Base-by-base conservation (phyloP, 2,888 invertebrate species). In the Horisme vitalbata region DNA sequence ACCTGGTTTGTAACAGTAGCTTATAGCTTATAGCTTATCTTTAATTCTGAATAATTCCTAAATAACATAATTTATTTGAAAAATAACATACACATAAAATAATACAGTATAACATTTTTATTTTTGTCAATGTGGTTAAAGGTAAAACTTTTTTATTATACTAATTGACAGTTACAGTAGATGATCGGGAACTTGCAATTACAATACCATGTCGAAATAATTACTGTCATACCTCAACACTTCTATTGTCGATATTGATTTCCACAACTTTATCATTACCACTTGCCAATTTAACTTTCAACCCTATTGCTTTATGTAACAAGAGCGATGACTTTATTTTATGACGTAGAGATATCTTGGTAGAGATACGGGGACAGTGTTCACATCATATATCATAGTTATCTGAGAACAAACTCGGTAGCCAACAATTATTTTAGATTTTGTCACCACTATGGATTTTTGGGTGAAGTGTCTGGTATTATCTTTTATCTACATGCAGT, bases 361-460 rank as follows among this genome's bases (percentile, higher is more conserved):
- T 27, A 6, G 28, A 49, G 65, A 62, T 63, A 63, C 31, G 48
- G n/a, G 43, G 41, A 41, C 49, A 63, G 52, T 60, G 60, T 64
- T 71, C 70, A 65, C 65, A 73, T 67, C 64, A 68, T 74, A 65
- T 71, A 75, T 75, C 75, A 74, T 68, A 53, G 60, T 71, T 75
- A 74, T 74, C 75, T 57, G 48, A 43, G 52, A 63, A 68, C 74
- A 60, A 69, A 71, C 69, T 61, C 67, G 50, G 74, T 74, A 74
- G 74, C 74, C 55, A 57, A 66, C 72, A 74, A 74, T 74, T 74
- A 73, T 71, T 71, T 73, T 70, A 67, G 75, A 74, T 73, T 72
- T 69, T 57, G 68, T 69, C 59, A 65, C 62, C 58, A 51, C 59
- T 46, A 45, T 59, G 59, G 55, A 66, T 68, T 51, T 68, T 72